Conservation (phyloP, 2,113 vertebrate genomes). For the Eolophus roseicapilla region DNA sequence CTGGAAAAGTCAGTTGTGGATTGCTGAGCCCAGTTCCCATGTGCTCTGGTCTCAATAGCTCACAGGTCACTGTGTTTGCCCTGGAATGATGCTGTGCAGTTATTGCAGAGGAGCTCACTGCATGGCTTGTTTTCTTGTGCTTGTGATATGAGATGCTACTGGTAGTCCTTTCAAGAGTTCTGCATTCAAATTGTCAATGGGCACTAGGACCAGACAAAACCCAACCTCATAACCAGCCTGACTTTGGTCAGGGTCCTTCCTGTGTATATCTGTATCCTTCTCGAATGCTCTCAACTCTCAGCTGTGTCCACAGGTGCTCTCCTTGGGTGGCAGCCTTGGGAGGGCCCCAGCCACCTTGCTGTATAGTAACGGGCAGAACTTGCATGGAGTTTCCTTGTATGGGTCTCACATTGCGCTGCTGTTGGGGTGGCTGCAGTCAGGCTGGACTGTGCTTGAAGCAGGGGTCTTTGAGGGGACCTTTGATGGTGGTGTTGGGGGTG, state of each 20-base stretch:
- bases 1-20: neutral
- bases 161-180: neutral
- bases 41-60: neutral
- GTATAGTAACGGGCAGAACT: neutral
- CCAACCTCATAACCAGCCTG: neutral
- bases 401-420: neutral
- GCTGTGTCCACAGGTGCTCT: neutral
- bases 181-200: neutral
- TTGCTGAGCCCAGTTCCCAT: neutral
- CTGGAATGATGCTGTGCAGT: rapidly evolving
- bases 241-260: neutral
- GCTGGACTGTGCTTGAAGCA: neutral
- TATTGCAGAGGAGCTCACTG: neutral
- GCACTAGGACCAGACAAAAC: neutral
- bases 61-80: neutral
- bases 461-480: neutral
- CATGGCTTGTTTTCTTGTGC: neutral
- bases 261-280: neutral
- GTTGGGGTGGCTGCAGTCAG: neutral
- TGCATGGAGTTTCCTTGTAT: neutral
- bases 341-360: neutral
- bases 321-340: neutral
- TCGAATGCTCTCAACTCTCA: neutral
- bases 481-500: neutral
- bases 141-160: rapidly evolving